phyloP scores from a whole-genome alignment of 2,888 invertebrate genomes.

The Trichogramma evanescens region DNA sequence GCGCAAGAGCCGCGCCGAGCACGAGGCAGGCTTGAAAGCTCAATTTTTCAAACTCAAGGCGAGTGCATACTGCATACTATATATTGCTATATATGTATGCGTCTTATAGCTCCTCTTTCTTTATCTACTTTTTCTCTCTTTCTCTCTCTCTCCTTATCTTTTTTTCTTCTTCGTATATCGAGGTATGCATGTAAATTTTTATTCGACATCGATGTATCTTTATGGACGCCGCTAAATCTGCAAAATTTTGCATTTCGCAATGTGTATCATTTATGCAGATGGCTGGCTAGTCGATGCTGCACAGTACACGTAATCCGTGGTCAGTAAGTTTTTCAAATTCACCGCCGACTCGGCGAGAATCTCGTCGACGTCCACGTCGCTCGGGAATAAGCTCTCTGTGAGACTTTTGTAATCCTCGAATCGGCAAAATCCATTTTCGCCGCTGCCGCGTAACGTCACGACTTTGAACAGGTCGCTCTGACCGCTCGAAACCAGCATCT shows the following conservation, averaged over 20 bases:
- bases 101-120: too few relatives aligned
- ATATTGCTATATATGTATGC: too few relatives aligned
- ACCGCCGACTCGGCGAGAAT: background rate
- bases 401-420: slow-evolving; percentile 10
- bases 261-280: too few relatives aligned
- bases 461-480: slow-evolving; percentile 1
- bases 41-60: background rate
- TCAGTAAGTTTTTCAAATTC: background rate
- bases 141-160: too few relatives aligned
- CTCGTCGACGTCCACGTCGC: slow-evolving; percentile 6
- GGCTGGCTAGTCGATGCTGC: too few relatives aligned
- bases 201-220: too few relatives aligned
- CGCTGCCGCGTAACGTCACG: background rate
- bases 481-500: slow-evolving; percentile 12
- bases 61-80: too few relatives aligned
- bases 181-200: too few relatives aligned
- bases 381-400: slow-evolving; percentile 6
- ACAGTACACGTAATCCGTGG: background rate
- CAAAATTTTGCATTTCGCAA: too few relatives aligned
- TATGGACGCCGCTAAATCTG: too few relatives aligned
- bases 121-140: too few relatives aligned
- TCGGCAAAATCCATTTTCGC: slow-evolving; percentile 7
- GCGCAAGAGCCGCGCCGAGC: slow-evolving; percentile 20
- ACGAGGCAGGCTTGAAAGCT: slow-evolving; percentile 23
- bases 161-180: too few relatives aligned